Percentiles rank a stretch among this genome's conserved stretches.
phyloP scores from a whole-genome alignment of 2,797 vertebrate genomes.

The Pagetopsis macropterus region DNA sequence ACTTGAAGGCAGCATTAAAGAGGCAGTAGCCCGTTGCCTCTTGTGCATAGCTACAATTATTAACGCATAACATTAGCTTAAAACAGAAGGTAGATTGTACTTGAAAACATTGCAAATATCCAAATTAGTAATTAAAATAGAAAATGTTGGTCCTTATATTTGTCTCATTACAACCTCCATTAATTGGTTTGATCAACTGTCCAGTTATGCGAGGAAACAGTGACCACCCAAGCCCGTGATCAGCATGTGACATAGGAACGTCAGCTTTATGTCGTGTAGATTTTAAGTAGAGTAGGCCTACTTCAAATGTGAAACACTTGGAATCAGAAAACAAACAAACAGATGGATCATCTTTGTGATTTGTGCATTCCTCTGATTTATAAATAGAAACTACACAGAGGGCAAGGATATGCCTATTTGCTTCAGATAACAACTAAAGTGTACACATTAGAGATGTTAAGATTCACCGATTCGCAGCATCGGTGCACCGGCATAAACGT shows the following conservation, averaged over 20 bases:
- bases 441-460: neutral
- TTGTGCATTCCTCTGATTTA: neutral
- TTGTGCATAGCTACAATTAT: constrained; percentile 13
- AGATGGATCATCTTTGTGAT: neutral
- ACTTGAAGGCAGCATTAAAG: constrained; percentile 53
- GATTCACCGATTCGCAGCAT: no score
- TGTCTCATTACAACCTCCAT: neutral
- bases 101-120: neutral
- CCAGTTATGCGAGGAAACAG: constrained; percentile 7
- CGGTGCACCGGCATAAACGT: no score
- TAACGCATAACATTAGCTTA: neutral
- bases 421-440: constrained; percentile 6
- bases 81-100: neutral
- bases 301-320: neutral
- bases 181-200: constrained; percentile 4
- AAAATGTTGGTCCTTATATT: neutral
- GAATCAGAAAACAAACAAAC: neutral
- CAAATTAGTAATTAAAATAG: neutral
- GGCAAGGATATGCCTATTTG: constrained; percentile 17
- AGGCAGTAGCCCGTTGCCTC: neutral
- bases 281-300: neutral
- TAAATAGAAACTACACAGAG: neutral
- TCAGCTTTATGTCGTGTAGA: neutral
- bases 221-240: constrained; percentile 50
- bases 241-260: constrained; percentile 63